phyloP scores from a whole-genome alignment of 2,113 vertebrate species.

The Genyomyrus donnyi region DNA sequence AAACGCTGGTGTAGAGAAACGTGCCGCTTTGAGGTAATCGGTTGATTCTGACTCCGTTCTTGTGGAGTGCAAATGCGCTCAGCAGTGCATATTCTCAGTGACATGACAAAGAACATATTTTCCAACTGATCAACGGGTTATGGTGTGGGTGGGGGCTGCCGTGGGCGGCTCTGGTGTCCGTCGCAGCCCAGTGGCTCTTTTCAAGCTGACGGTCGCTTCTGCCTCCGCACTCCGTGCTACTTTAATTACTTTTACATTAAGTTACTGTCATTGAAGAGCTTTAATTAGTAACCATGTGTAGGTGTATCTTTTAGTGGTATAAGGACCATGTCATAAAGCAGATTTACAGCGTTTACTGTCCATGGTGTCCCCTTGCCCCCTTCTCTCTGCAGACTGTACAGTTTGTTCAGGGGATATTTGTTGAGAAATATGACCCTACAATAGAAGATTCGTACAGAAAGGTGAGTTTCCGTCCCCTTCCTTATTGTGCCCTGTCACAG shows the following conservation, averaged over 20 bases:
- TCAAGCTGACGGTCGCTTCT: neutral
- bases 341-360: neutral
- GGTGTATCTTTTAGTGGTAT: neutral
- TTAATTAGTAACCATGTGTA: neutral
- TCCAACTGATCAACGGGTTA: neutral
- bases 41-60: neutral
- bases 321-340: neutral
- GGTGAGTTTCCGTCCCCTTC: neutral
- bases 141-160: neutral
- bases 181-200: neutral
- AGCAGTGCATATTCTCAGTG: neutral
- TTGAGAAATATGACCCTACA: conserved; percentile 26
- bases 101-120: neutral
- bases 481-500: neutral
- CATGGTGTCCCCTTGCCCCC: neutral
- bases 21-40: neutral
- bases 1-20: neutral
- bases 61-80: neutral
- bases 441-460: conserved; percentile 28
- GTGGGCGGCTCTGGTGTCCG: neutral
- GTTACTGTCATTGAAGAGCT: neutral
- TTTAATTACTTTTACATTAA: neutral
- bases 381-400: conserved; percentile 19
- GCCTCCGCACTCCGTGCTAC: neutral
- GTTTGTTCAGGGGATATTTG: conserved; percentile 27